Evolutionary conservation across 1,140 invertebrate species (phyloP), one percentile per base, ranked within the genome.

Genomic region (Gryon sp.): DNA sequence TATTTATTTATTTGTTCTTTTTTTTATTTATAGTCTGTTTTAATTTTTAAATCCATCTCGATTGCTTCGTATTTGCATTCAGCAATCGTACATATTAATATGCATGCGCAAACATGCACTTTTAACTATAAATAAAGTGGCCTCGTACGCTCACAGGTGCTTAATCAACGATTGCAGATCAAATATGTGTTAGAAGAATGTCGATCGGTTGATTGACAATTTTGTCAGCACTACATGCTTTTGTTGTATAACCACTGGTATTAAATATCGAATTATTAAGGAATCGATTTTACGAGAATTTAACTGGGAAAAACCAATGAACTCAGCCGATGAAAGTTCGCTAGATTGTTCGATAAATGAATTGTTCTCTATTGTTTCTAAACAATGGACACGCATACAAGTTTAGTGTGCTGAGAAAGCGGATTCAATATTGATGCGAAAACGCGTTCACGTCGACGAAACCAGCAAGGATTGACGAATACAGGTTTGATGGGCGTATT

Each of bases 301-400:
- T n/a, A n/a, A n/a, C n/a, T n/a, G n/a, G n/a, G 50, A 76, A 65
- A 69, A 65, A 53, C 36, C 24, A 57, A 40, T 40, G 52, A 63
- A 57, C 52, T 59, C 52, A 22, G n/a, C n/a, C 9, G 52, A 59
- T 74, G 43, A 65, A 76, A 63, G 66, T 76, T 70, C 53, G 59
- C 43, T 46, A 60, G 66, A 70, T 76, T 76, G 74, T 76, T 66
- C 66, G 20, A 16, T 70, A 52, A 65, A 70, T 63, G 65, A 76
- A 70, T 76, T 70, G 74, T 76, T 66, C 24, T 53, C 74, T 38
- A 76, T 76, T 76, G 74, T 76, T 70, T 70, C 36, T 57, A 70
- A 70, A 76, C 74, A 76, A 76, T 76, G 46, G 52, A 45, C 66
- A 53, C 40, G 48, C 65, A 70, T 60, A 60, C 65, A 70, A 65